These are phyloP conservation scores for Tethya wilhelma DNA, from an alignment of 37 sponge, comb jelly and placozoan species.

Conservation along the genomic window DNA sequence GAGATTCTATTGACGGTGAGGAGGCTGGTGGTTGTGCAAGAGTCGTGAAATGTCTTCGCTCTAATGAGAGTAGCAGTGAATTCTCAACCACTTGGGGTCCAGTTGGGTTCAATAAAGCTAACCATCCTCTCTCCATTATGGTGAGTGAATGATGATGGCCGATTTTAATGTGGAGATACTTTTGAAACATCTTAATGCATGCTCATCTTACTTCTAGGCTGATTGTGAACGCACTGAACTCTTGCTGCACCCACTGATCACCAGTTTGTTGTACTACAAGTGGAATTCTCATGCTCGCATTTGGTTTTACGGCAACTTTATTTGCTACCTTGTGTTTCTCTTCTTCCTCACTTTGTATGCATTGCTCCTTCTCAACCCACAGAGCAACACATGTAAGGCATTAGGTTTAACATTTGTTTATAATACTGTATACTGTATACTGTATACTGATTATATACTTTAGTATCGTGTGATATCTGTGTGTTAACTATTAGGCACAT, in stretches of 20 bases:
- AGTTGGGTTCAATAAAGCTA: constrained; percentile 31
- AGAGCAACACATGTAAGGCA: constrained; percentile 49
- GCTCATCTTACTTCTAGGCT: background rate
- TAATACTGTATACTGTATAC: too few relatives aligned
- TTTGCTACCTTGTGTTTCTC: constrained; percentile 79
- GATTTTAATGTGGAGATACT: too few relatives aligned
- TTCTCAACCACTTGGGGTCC: constrained; percentile 61
- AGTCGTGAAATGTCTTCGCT: too few relatives aligned
- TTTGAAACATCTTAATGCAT: too few relatives aligned
- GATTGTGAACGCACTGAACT: constrained; percentile 49
- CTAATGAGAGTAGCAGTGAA: too few relatives aligned
- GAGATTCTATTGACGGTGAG: too few relatives aligned
- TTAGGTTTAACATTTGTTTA: too few relatives aligned
- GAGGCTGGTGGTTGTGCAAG: too few relatives aligned
- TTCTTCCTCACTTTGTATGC: constrained; percentile 84
- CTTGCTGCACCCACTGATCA: constrained; percentile 89
- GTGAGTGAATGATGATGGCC: too few relatives aligned
- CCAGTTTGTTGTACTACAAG: constrained; percentile 82
- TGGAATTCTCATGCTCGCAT: constrained; percentile 83
- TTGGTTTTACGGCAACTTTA: constrained; percentile 82
- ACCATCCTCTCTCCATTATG: constrained; percentile 67
- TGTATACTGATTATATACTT: too few relatives aligned
- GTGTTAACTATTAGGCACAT: too few relatives aligned
- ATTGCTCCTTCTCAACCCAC: constrained; percentile 63
- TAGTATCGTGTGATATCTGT: too few relatives aligned